Percentiles rank a stretch among this genome's conserved stretches.
These are phyloP conservation scores for Schrankia costaestrigalis DNA, from an alignment of 2,888 invertebrate genomes.

Conservation along the genomic window DNA sequence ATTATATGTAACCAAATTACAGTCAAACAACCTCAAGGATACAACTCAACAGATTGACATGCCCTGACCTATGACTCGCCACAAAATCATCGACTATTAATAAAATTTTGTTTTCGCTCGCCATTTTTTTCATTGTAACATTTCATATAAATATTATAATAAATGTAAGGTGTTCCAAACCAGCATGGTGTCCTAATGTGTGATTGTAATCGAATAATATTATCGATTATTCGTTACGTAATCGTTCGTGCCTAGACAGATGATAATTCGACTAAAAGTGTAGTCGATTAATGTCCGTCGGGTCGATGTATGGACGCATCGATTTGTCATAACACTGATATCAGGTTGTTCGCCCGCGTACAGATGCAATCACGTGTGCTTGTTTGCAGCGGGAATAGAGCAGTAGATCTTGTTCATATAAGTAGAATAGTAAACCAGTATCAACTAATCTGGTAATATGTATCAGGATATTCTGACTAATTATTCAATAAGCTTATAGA, in stretches of 20 bases:
- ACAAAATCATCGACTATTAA: constrained; percentile 27
- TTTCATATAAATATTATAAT: constrained; percentile 26
- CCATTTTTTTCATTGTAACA: constrained; percentile 29
- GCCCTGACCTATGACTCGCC: constrained; percentile 27
- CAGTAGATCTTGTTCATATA: constrained; percentile 9
- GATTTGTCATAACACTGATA: constrained; percentile 51
- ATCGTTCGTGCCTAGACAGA: constrained; percentile 32
- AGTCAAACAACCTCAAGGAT: constrained; percentile 25
- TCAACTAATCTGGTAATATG: constrained; percentile 3
- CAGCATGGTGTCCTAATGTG: constrained; percentile 40
- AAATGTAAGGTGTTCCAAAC: constrained; percentile 30
- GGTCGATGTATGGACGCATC: constrained; percentile 39
- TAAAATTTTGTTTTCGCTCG: constrained; percentile 27
- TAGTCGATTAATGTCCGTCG: constrained; percentile 30
- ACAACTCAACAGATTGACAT: constrained; percentile 24
- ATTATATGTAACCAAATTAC: constrained; percentile 23
- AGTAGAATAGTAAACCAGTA: constrained; percentile 7
- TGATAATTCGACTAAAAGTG: constrained; percentile 39
- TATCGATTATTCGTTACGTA: constrained; percentile 40
- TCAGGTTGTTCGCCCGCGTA: constrained; percentile 20
- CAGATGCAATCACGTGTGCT: constrained; percentile 18
- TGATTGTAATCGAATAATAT: constrained; percentile 44
- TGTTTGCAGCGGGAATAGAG: constrained; percentile 10
- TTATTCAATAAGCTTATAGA: no score
- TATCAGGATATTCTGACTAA: no score